These are phyloP conservation scores for Wiebesia pumilae DNA, from an alignment of 1,140 invertebrate species.

Conservation along the genomic window DNA sequence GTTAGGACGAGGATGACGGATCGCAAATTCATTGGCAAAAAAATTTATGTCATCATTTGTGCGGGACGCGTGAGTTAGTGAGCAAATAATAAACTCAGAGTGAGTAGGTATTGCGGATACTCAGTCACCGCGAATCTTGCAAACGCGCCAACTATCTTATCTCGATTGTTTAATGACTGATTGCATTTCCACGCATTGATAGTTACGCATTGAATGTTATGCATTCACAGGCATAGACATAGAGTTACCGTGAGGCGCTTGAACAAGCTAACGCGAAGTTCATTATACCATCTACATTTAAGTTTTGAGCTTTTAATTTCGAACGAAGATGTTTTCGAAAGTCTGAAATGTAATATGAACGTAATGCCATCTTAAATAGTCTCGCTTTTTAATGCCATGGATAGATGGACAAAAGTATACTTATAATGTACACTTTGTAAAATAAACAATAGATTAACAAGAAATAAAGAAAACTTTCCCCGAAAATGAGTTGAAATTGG, in stretches of 20 bases:
- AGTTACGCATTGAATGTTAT: not conserved
- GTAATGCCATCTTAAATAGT: no score
- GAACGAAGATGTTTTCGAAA: not conserved
- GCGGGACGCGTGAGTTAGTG: not conserved
- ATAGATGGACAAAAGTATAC: no score
- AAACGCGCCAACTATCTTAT: not conserved
- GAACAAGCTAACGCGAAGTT: not conserved
- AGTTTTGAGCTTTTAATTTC: not conserved
- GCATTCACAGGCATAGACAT: not conserved
- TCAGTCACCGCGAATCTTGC: not conserved
- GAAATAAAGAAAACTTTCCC: no score
- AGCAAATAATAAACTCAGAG: conserved; percentile 6
- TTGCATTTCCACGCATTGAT: conserved; percentile 3
- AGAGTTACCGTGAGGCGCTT: not conserved
- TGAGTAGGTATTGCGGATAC: not conserved
- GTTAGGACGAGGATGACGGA: not conserved
- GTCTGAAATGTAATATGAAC: no score
- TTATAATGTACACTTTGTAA: no score
- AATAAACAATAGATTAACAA: no score
- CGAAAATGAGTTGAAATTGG: not conserved
- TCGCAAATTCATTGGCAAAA: not conserved
- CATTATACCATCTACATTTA: not conserved
- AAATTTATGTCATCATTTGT: not conserved
- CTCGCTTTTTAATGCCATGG: not conserved
- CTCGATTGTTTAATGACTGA: conserved; percentile 22